A percentile compares a stretch with the other conserved stretches of the same genome.
phyloP scores from a whole-genome alignment of 2,113 vertebrate species.

The Calidris pugnax region DNA sequence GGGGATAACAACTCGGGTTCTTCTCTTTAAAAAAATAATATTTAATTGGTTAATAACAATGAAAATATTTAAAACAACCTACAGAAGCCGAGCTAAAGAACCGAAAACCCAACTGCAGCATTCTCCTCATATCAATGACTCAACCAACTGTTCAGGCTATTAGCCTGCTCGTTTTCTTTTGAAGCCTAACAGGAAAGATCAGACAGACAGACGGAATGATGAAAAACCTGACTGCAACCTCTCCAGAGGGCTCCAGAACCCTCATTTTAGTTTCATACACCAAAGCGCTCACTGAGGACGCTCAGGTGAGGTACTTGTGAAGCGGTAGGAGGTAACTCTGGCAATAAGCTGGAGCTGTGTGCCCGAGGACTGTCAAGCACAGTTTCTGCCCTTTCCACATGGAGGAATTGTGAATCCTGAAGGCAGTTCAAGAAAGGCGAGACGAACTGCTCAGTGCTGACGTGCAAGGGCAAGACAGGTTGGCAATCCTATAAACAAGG shows the following conservation, averaged over 20 bases:
- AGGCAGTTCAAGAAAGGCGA: neutral
- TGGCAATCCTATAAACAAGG: neutral
- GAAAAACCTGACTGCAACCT: neutral
- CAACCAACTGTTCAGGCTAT: neutral
- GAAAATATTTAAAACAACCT: neutral
- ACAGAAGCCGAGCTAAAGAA: neutral
- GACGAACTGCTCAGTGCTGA: neutral
- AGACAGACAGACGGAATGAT: neutral
- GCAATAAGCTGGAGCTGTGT: fast-evolving
- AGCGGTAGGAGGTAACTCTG: neutral
- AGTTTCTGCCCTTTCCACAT: neutral
- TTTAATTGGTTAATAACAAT: neutral
- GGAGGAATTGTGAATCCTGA: neutral
- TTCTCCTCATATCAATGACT: neutral
- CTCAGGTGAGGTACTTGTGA: neutral
- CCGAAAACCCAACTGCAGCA: neutral
- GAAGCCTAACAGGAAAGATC: neutral
- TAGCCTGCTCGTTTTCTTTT: neutral
- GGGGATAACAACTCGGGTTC: neutral
- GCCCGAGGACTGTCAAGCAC: fast-evolving
- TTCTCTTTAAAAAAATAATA: neutral
- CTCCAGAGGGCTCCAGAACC: neutral
- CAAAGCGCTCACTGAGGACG: neutral
- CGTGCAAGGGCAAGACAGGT: neutral
- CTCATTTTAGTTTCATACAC: neutral